Base-by-base conservation (phyloP, 2,888 invertebrate genomes). In the Apamea anceps region DNA sequence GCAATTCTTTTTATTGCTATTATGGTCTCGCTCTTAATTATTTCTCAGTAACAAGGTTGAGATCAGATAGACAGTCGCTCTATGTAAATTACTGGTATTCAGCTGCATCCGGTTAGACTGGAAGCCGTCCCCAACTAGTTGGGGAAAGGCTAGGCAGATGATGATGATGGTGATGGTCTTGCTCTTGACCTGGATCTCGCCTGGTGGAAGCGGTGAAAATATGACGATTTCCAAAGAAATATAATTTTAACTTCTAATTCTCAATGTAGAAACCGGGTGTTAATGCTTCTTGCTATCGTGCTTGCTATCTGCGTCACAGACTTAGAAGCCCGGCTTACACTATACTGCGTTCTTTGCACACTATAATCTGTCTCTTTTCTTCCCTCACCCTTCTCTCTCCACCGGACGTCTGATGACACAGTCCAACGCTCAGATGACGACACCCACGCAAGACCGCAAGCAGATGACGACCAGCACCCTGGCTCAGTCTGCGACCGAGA, bases 401-500 rank as follows among this genome's bases (percentile, higher is more conserved):
- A 28, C 28, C 7, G 65, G 28, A 54, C 75, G 48, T 67, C n/a
- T 86, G 79, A 78, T 83, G 88, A 91, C 97, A 85, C 82, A 90
- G 89, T 51, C 88, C 12, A 89, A 86, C 81, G 79, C 81, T 97
- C 98, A 91, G 97, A 91, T 97, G 77, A 97, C 98, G 12, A 98
- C 98, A 0, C 97, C 98, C 21, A 97, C 98, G 0, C 98, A 98
- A 45, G 97, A 98, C 51, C 97, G 98, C 18, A 98, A 98, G 90
- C 98, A 98, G 85, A 97, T 98, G 96, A 98, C 98, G 0, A 98
- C 98, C 0, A 97, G 97, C 67, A 97, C 97, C 0, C 96, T 98
- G 0, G 97, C 98, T 0, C 98, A 98, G 15, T 98, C 98, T 0
- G 97, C 98, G 0, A 98, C 99, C 0, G 99, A 99, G 92, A 97